These are phyloP conservation scores for Archaeoteleia sp. DNA, from an alignment of 2,888 invertebrate genomes.

Conservation along the genomic window DNA sequence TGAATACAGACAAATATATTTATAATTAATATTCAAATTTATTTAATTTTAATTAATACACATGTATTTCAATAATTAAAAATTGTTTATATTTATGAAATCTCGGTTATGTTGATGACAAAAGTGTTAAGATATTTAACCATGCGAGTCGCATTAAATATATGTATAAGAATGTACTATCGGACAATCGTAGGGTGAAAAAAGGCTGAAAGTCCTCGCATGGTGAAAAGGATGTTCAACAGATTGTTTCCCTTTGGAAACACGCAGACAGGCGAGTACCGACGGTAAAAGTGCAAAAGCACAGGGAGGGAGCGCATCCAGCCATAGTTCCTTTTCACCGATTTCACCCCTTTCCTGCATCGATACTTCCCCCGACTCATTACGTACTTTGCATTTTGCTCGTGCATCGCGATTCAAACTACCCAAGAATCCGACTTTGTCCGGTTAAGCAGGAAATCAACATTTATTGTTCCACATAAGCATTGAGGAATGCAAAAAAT, in stretches of 20 bases:
- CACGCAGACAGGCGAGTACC: conserved; percentile 24
- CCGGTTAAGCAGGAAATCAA: conserved; percentile 43
- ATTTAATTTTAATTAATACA: too few relatives aligned
- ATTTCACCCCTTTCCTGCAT: conserved; percentile 71
- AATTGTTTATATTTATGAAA: background rate
- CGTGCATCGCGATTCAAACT: conserved; percentile 26
- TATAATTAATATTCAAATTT: too few relatives aligned
- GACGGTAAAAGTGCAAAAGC: conserved; percentile 69
- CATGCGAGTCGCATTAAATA: conserved; percentile 34
- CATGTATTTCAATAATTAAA: background rate
- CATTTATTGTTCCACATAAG: conserved; percentile 5
- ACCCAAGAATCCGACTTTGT: conserved; percentile 35
- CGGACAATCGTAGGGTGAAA: conserved; percentile 38
- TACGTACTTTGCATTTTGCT: conserved; percentile 42
- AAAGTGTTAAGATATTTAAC: conserved; percentile 25
- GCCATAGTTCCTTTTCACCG: conserved; percentile 72
- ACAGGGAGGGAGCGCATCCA: conserved; percentile 72
- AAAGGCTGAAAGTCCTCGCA: conserved; percentile 37
- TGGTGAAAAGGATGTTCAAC: conserved; percentile 48
- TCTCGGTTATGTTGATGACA: conserved; percentile 1
- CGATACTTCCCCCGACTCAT: conserved; percentile 50
- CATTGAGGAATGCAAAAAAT: conserved; percentile 8
- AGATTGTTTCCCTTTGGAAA: conserved; percentile 49
- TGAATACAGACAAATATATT: too few relatives aligned
- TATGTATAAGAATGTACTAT: conserved; percentile 32